These are phyloP conservation scores for Alsophila aescularia DNA, from an alignment of 2,888 invertebrate species.

Conservation along the genomic window DNA sequence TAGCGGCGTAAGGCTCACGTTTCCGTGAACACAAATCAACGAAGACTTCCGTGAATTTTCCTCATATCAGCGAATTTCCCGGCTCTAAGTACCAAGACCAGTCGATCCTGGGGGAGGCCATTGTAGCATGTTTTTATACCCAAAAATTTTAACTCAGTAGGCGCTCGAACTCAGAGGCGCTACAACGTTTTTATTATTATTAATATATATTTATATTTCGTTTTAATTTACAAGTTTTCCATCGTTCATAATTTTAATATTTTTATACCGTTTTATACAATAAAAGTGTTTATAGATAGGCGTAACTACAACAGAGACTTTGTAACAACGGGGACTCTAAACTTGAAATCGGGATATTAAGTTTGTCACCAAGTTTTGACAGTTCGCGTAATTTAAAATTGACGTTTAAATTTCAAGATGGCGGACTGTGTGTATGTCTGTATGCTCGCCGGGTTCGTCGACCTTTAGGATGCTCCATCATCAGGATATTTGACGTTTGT, in stretches of 20 bases:
- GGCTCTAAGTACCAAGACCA: slow-evolving; percentile 69
- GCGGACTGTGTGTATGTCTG: slow-evolving; percentile 75
- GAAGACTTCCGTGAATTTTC: slow-evolving; percentile 39
- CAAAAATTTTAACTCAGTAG: slow-evolving; percentile 85
- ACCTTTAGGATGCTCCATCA: slow-evolving; percentile 80
- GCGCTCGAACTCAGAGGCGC: slow-evolving; percentile 83
- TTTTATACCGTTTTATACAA: slow-evolving; percentile 84
- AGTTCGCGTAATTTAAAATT: slow-evolving; percentile 57
- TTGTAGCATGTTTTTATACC: slow-evolving; percentile 85
- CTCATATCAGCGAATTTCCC: slow-evolving; percentile 44
- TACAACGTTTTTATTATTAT: slow-evolving; percentile 83
- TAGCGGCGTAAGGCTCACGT: slow-evolving; percentile 44
- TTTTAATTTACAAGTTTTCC: slow-evolving; percentile 85
- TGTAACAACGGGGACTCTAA: slow-evolving; percentile 42
- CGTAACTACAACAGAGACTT: slow-evolving; percentile 57
- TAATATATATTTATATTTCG: slow-evolving; percentile 85
- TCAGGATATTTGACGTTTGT: slow-evolving; percentile 79
- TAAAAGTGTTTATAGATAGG: slow-evolving; percentile 81
- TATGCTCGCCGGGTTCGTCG: slow-evolving; percentile 68
- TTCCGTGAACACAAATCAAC: slow-evolving; percentile 33
- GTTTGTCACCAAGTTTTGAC: slow-evolving; percentile 57
- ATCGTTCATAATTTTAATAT: slow-evolving; percentile 84
- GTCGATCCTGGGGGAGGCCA: slow-evolving; percentile 70
- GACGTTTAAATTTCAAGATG: slow-evolving; percentile 69
- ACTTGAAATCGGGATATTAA: slow-evolving; percentile 26